Evolutionary conservation across 2,113 vertebrate species (phyloP).

Genomic region (Prochilodus magdalenae): DNA sequence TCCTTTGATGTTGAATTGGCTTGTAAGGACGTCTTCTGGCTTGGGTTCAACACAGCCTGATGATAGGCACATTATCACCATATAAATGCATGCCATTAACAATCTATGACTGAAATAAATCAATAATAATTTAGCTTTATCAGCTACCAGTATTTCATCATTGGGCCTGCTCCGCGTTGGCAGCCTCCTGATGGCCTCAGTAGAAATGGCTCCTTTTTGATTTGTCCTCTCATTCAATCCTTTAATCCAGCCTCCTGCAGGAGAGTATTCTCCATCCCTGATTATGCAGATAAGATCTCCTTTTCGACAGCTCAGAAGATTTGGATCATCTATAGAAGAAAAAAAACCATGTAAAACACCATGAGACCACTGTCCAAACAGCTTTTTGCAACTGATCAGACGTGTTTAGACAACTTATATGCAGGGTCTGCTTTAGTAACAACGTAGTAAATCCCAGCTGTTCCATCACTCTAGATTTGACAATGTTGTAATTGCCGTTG

Average conservation of each 20-base stretch:
- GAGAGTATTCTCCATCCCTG: constrained; percentile 66
- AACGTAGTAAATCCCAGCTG: too few relatives aligned
- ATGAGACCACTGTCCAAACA: background rate
- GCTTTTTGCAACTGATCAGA: too few relatives aligned
- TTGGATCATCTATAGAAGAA: constrained; percentile 75
- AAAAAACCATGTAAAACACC: background rate
- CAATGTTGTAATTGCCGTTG: too few relatives aligned
- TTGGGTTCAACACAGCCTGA: constrained; percentile 83
- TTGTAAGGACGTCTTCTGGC: constrained; percentile 68
- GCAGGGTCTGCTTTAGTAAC: too few relatives aligned
- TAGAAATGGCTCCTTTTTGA: constrained; percentile 77
- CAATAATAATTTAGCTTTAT: background rate
- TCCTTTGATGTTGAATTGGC: constrained; percentile 31
- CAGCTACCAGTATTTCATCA: constrained; percentile 82
- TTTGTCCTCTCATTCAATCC: constrained; percentile 83
- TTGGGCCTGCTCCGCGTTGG: constrained; percentile 83
- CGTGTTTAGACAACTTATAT: too few relatives aligned
- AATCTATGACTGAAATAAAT: background rate
- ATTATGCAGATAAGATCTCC: constrained; percentile 87
- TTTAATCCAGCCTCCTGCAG: constrained; percentile 70
- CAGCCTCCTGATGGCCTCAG: constrained; percentile 77
- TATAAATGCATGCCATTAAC: background rate
- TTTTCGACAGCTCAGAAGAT: constrained; percentile 80
- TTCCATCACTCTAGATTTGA: too few relatives aligned
- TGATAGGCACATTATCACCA: background rate